Evolutionary conservation across 2,888 invertebrate species (phyloP).

Genomic region (Phaonia tiefii): DNA sequence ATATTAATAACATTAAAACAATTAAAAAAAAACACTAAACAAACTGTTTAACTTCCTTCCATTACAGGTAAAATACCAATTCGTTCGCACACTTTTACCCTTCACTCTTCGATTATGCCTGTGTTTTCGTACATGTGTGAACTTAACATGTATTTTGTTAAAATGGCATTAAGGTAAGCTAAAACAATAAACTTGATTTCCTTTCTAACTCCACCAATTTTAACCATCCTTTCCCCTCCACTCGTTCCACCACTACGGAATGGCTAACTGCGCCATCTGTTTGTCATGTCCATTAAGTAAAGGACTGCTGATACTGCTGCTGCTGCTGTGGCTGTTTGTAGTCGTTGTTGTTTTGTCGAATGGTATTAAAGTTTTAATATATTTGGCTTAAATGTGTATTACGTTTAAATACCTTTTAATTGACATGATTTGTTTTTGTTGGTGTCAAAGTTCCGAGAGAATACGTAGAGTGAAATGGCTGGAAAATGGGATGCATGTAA

Average conservation of each 20-base stretch:
- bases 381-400: conserved; percentile 71
- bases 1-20: no score
- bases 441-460: conserved; percentile 24
- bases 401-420: conserved; percentile 79
- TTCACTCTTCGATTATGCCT: neutral
- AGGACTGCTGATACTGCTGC: neutral
- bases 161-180: conserved; percentile 67
- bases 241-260: neutral
- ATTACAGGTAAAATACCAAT: no score
- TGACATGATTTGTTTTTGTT: conserved; percentile 73
- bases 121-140: conserved; percentile 25
- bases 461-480: neutral
- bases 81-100: no score
- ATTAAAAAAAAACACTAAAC: no score
- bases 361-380: conserved; percentile 68
- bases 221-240: no score
- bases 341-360: conserved; percentile 62
- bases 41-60: no score
- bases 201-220: conserved; percentile 8
- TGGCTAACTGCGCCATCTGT: conserved; percentile 58
- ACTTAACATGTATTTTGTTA: conserved; percentile 60
- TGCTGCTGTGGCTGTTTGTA: neutral
- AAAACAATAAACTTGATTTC: conserved; percentile 67
- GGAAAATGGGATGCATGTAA: neutral
- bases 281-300: conserved; percentile 60